Evolutionary conservation across 2,797 vertebrate genomes (phyloP).

Genomic region (Enteromius unitaeniatus): DNA sequence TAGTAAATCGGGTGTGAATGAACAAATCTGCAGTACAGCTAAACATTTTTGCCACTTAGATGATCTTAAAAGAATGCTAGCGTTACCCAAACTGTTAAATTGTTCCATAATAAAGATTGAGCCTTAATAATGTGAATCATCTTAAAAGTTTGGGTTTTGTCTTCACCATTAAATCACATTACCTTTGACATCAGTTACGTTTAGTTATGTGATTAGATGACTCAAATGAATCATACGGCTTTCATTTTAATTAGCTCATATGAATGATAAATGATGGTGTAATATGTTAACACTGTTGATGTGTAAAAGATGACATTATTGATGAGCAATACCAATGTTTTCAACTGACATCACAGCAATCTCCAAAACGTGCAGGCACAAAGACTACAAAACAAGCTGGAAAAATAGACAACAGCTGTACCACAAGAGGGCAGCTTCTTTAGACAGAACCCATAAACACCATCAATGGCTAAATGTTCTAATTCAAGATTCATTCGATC

Average conservation of each 20-base stretch:
- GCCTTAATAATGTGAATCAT: conserved; percentile 1
- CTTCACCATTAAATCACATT: not conserved
- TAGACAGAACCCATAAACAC: not conserved
- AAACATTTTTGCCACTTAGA: not conserved
- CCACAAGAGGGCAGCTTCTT: conserved; percentile 40
- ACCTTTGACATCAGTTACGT: not conserved
- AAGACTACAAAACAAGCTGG: not conserved
- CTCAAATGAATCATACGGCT: not conserved
- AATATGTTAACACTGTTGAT: conserved; percentile 1
- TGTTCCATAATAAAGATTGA: not conserved
- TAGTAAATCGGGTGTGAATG: conserved; percentile 38
- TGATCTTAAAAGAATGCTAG: conserved; percentile 7
- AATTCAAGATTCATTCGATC: conserved; percentile 18
- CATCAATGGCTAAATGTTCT: conserved; percentile 16
- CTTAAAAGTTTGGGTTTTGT: not conserved
- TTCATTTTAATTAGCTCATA: conserved; percentile 24
- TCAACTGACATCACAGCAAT: not conserved
- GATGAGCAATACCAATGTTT: not conserved
- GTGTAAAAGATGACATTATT: conserved; percentile 19
- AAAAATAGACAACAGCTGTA: not conserved
- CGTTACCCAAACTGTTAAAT: conserved; percentile 16
- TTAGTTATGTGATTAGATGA: conserved; percentile 18
- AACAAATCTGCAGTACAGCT: not conserved
- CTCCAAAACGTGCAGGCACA: not conserved
- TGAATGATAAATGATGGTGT: conserved; percentile 9